Evolutionary conservation across 1,140 invertebrate genomes (phyloP).

Genomic region (Orchesella cincta): DNA sequence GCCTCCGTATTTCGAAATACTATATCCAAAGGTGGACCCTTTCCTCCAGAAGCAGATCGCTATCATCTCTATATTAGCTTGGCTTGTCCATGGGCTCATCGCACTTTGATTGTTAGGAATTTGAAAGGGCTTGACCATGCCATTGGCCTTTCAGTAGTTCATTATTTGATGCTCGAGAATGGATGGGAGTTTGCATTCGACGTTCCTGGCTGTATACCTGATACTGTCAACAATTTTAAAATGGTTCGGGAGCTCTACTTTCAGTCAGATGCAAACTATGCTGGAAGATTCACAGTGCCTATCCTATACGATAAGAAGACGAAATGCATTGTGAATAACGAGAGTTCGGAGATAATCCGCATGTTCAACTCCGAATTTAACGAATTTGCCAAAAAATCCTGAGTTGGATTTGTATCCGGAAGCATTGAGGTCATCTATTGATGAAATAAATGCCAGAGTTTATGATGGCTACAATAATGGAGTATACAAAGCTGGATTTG

Average conservation of each 20-base stretch:
- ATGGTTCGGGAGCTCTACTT: slow-evolving; percentile 42
- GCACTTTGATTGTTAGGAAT: slow-evolving; percentile 44
- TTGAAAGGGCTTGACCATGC: slow-evolving; percentile 43
- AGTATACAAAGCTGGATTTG: slow-evolving; percentile 47
- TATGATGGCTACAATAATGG: slow-evolving; percentile 43
- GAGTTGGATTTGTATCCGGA: slow-evolving; percentile 42
- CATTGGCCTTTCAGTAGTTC: slow-evolving; percentile 43
- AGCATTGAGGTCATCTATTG: slow-evolving; percentile 30
- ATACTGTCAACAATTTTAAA: slow-evolving; percentile 34
- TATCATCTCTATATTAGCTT: slow-evolving; percentile 47
- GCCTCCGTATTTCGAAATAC: slow-evolving; percentile 38
- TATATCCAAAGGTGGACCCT: slow-evolving; percentile 35
- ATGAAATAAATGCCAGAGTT: slow-evolving; percentile 37
- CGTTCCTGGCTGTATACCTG: slow-evolving; percentile 44
- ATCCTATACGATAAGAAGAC: slow-evolving; percentile 48
- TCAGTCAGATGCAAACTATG: slow-evolving; percentile 38
- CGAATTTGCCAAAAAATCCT: slow-evolving; percentile 35
- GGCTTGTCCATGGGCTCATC: slow-evolving; percentile 47
- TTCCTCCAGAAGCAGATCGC: slow-evolving; percentile 41
- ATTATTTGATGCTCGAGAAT: slow-evolving; percentile 33
- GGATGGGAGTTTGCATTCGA: slow-evolving; percentile 45
- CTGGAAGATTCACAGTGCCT: slow-evolving; percentile 44
- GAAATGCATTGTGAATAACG: slow-evolving; percentile 46
- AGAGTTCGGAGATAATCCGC: slow-evolving; percentile 47
- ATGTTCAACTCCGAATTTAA: slow-evolving; percentile 46